Evolutionary conservation across 2,888 invertebrate species (phyloP), one percentile per base, ranked within the genome.

Genomic region (Atethmia centrago): DNA sequence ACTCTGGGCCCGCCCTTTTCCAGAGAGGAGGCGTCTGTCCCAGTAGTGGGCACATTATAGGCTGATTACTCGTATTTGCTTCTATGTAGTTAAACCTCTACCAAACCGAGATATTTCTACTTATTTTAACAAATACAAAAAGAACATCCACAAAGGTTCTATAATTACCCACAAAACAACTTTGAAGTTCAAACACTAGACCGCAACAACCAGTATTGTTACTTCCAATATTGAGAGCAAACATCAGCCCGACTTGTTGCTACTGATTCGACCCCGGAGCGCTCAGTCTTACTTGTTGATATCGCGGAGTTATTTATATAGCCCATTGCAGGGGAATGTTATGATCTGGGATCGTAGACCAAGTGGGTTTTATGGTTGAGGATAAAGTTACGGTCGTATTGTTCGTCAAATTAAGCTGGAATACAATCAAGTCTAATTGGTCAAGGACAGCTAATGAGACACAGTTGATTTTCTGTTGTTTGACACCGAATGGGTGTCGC

Each of bases 231-330:
- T 77, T 53, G 42, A 8, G 61, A 56, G 28, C 68, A 80, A 82
- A 80, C 68, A 82, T 58, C 58, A 42, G 19, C 53, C 31, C 59
- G 65, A 80, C 80, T 80, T 80, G 82, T 82, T 80, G 82, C 78
- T 68, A 58, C 51, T 63, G 56, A 72, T 64, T 82, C 49, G n/a
- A 64, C 71, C 66, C 63, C 62, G 4, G 45, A 58, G 66, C 77
- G 42, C 66, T 63, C 47, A 65, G 76, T 47, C 51, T 66, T 71
- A 80, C 80, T 80, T 80, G 80, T 80, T 80, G 80, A 71, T 77
- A 71, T 67, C 63, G 49, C 40, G 4, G 53, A 42, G 71, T 77
- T 82, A 68, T 77, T 82, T 80, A 82, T 82, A 80, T 59, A 58
- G 82, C 82, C 70, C 66, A 77, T 67, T 79, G 82, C 77, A 67